A percentile compares a stretch with the other conserved stretches of the same genome.
Conservation (phyloP, 2,113 vertebrate genomes). For the Rana temporaria region DNA sequence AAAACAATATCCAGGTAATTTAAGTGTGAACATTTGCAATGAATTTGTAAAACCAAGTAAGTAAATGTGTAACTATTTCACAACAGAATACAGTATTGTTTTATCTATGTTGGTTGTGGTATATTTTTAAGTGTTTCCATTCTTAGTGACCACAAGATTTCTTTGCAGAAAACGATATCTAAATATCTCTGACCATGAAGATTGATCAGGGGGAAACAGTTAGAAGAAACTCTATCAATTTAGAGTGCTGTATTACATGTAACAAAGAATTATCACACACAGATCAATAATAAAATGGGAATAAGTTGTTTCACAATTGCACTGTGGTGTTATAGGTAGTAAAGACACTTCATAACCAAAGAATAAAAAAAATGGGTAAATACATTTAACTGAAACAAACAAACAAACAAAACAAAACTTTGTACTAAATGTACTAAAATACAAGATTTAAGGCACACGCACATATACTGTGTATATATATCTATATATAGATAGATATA, state of each 20-base stretch:
- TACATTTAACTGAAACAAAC: background rate
- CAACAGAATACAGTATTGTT: too few relatives aligned
- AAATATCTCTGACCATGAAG: background rate
- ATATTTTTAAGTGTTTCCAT: too few relatives aligned
- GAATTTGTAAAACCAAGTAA: too few relatives aligned
- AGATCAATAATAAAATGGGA: background rate
- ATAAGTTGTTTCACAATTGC: background rate
- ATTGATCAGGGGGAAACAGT: background rate
- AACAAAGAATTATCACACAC: background rate
- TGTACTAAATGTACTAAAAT: background rate
- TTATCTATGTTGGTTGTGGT: too few relatives aligned
- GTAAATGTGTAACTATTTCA: too few relatives aligned
- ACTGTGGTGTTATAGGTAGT: background rate
- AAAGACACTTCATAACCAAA: too few relatives aligned
- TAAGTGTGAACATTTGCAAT: too few relatives aligned
- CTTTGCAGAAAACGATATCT: too few relatives aligned
- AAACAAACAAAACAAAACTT: background rate
- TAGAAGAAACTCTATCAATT: background rate
- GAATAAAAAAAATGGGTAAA: background rate
- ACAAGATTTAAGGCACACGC: constrained; percentile 28
- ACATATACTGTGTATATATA: constrained; percentile 14
- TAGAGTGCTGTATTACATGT: background rate
- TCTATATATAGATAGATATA: constrained; percentile 5
- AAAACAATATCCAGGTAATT: too few relatives aligned
- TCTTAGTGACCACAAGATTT: too few relatives aligned